Percentiles rank a stretch among this genome's conserved stretches.
phyloP scores from a whole-genome alignment of 2,888 invertebrate genomes.

The Emesis russula region DNA sequence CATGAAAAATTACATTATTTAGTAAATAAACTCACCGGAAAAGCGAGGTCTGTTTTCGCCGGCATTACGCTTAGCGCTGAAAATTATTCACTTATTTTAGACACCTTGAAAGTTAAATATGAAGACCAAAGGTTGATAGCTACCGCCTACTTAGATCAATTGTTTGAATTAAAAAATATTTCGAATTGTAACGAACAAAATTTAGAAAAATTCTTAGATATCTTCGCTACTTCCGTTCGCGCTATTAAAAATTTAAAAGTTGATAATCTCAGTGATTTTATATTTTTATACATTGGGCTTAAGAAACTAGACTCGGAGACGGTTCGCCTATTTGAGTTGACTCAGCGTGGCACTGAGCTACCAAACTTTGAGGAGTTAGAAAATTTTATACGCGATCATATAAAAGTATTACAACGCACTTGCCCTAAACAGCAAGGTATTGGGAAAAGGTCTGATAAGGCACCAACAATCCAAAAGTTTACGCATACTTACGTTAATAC shows the following conservation, averaged over 20 bases:
- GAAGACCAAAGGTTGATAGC: too few species aligned
- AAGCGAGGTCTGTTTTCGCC: too few species aligned
- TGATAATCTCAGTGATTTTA: not conserved
- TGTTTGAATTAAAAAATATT: not conserved
- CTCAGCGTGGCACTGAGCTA: too few species aligned
- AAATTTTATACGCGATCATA: too few species aligned
- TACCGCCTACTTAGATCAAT: too few species aligned
- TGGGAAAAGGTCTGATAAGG: too few species aligned
- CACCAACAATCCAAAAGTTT: not conserved
- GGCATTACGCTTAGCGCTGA: too few species aligned
- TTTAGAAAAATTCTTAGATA: slow-evolving; percentile 9
- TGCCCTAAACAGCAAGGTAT: not conserved
- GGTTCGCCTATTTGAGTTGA: not conserved
- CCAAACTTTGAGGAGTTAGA: too few species aligned
- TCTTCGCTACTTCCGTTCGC: not conserved
- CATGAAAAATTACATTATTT: too few species aligned
- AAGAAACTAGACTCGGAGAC: not conserved
- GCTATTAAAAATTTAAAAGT: slow-evolving; percentile 11
- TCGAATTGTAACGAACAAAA: not conserved
- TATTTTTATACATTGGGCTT: slow-evolving; percentile 1
- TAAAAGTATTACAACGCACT: not conserved
- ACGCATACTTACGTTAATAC: not conserved
- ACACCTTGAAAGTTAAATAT: too few species aligned
- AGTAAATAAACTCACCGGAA: too few species aligned
- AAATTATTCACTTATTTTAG: too few species aligned